Conservation (phyloP, 2,797 vertebrate species). For the Lithobates sylvaticus region DNA sequence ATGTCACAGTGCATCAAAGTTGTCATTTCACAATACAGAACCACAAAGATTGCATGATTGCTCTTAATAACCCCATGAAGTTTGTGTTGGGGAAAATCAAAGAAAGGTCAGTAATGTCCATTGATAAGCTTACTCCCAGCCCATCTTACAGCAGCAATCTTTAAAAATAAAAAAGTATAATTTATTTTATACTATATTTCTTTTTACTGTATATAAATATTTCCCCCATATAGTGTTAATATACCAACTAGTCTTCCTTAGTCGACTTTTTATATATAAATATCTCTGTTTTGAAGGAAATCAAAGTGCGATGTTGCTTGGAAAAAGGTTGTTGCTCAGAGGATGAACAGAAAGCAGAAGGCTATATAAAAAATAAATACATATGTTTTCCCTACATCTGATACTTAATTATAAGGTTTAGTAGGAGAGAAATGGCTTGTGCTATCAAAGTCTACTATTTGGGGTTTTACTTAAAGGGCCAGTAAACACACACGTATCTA, state of each 20-base stretch:
- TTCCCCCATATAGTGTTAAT: constrained; percentile 13
- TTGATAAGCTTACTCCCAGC: neutral
- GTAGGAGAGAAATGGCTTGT: too few relatives aligned
- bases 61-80: constrained; percentile 4
- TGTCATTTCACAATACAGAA: constrained; percentile 53
- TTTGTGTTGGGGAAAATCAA: neutral
- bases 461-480: too few relatives aligned
- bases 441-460: too few relatives aligned
- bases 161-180: constrained; percentile 15
- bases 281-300: neutral
- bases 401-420: too few relatives aligned
- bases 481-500: too few relatives aligned
- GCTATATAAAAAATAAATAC: too few relatives aligned
- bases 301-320: neutral
- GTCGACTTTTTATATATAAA: neutral
- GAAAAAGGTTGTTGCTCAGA: neutral
- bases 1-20: constrained; percentile 58
- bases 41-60: constrained; percentile 7
- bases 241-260: constrained; percentile 12
- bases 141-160: constrained; percentile 12
- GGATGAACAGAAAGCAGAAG: too few relatives aligned
- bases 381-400: too few relatives aligned
- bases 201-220: constrained; percentile 14
- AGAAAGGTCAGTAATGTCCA: neutral
- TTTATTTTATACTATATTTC: constrained; percentile 4